Conservation (phyloP, 64 coral and sea anemone species). For the Porites australiensis region DNA sequence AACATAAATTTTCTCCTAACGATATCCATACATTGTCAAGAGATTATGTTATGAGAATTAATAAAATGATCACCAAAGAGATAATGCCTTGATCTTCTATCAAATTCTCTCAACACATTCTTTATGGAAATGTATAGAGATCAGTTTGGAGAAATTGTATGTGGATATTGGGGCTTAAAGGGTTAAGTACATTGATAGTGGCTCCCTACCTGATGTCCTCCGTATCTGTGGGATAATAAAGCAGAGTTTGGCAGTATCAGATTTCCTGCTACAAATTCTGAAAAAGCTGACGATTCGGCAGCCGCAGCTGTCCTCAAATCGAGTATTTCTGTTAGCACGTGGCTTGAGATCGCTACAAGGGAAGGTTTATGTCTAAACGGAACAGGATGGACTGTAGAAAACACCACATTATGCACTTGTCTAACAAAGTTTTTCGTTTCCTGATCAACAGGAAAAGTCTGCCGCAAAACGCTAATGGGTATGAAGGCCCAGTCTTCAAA, state of each 20-base stretch:
- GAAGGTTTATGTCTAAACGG: conserved; percentile 55
- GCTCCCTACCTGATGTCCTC: conserved; percentile 90
- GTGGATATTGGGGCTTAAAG: no score
- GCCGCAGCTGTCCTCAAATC: conserved; percentile 47
- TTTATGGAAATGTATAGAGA: no score
- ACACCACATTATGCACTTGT: conserved; percentile 72
- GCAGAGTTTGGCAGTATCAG: conserved; percentile 32
- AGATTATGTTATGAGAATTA: no score
- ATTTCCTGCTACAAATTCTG: conserved; percentile 78
- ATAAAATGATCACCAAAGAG: no score
- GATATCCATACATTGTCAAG: no score
- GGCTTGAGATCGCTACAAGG: conserved; percentile 69
- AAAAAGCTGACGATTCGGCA: conserved; percentile 27
- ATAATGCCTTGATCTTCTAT: no score
- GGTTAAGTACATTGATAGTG: no score
- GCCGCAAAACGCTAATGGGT: conserved; percentile 44
- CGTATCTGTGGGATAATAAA: conserved; percentile 81
- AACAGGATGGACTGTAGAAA: conserved; percentile 72
- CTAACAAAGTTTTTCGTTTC: conserved; percentile 79
- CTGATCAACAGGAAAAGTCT: conserved; percentile 67
- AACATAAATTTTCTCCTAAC: no score
- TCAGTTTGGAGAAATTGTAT: no score
- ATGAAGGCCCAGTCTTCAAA: conserved; percentile 75
- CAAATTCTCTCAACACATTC: no score
- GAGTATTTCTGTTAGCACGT: conserved; percentile 67